Evolutionary conservation across 2,113 vertebrate species (phyloP).

Genomic region (Etheostoma cragini): DNA sequence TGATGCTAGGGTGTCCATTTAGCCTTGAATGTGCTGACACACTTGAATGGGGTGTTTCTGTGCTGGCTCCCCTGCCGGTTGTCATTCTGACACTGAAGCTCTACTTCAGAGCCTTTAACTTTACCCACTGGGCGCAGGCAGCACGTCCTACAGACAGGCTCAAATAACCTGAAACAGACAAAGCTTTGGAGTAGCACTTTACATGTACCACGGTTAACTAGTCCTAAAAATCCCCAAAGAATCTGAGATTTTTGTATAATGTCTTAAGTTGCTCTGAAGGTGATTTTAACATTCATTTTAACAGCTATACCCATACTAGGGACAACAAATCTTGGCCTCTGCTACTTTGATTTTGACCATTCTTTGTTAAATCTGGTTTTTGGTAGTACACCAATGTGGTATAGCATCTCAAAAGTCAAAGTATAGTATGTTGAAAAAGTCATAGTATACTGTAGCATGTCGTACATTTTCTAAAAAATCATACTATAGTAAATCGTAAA

Average conservation of each 20-base stretch:
- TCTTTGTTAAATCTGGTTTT: not conserved
- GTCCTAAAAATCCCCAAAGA: not conserved
- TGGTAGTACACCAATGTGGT: too few species aligned
- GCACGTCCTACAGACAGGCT: constrained; percentile 26
- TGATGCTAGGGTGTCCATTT: constrained; percentile 62
- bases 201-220: not conserved
- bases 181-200: not conserved
- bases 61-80: constrained; percentile 32
- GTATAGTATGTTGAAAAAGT: too few species aligned
- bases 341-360: not conserved
- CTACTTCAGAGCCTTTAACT: constrained; percentile 55
- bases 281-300: not conserved
- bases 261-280: not conserved
- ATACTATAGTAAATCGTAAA: too few species aligned
- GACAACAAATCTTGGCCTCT: not conserved
- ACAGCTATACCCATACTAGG: too few species aligned
- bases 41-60: constrained; percentile 48
- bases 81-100: constrained; percentile 36
- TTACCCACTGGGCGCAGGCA: constrained; percentile 35
- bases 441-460: too few species aligned
- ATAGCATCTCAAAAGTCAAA: too few species aligned
- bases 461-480: too few species aligned
- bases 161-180: constrained; percentile 3
- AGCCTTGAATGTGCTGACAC: constrained; percentile 44
- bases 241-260: too few species aligned